These are phyloP conservation scores for Nycticorax nycticorax DNA, from an alignment of 2,113 vertebrate genomes.

Conservation along the genomic window DNA sequence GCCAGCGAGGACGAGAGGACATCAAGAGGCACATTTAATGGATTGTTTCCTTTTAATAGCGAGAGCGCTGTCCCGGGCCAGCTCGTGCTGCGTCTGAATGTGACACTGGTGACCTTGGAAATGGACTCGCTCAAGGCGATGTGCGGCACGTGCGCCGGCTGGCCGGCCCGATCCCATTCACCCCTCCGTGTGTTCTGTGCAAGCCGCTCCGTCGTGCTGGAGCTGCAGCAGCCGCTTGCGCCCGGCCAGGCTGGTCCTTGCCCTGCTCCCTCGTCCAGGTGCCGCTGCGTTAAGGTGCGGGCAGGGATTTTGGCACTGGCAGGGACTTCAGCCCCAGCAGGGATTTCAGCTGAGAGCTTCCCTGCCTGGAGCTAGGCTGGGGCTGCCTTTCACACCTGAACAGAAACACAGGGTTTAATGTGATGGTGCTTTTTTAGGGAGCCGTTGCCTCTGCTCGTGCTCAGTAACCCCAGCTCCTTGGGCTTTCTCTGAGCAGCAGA, in stretches of 20 bases:
- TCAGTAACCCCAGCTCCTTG: rapidly evolving
- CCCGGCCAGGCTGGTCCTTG: background rate
- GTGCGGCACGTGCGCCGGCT: rapidly evolving
- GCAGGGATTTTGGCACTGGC: background rate
- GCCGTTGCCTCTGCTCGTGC: background rate
- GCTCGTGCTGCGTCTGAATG: rapidly evolving
- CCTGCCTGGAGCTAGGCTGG: background rate
- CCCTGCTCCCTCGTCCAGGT: background rate
- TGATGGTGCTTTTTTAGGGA: background rate
- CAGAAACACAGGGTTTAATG: background rate
- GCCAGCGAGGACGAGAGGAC: background rate
- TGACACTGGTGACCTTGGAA: background rate
- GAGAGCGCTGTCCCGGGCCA: background rate
- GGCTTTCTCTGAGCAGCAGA: background rate
- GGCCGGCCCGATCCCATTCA: rapidly evolving
- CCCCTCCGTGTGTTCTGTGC: background rate
- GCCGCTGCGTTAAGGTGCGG: rapidly evolving
- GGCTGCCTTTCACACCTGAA: background rate
- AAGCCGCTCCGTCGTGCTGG: rapidly evolving
- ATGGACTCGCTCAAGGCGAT: rapidly evolving
- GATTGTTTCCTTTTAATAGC: background rate
- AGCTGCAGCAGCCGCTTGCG: background rate
- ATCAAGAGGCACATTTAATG: background rate
- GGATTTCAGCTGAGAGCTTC: background rate
- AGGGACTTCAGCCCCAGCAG: background rate